These are phyloP conservation scores for Phaenicophaeus curvirostris DNA, from an alignment of 2,797 vertebrate species.

Conservation along the genomic window DNA sequence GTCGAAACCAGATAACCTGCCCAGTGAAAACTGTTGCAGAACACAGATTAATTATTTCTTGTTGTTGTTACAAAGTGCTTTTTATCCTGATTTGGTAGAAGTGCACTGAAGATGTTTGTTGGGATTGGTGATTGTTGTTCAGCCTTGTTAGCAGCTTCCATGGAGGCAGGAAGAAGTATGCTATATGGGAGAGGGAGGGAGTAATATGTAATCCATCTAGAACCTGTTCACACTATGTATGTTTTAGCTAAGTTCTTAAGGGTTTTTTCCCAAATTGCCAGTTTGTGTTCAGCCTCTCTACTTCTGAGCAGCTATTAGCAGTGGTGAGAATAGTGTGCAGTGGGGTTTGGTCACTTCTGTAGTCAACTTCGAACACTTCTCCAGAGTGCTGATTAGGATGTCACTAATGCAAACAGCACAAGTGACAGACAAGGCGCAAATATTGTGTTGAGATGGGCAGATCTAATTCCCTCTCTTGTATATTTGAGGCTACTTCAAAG, in stretches of 20 bases:
- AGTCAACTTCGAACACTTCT: not conserved
- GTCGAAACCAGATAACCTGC: not conserved
- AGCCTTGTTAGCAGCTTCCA: not conserved
- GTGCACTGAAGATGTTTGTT: not conserved
- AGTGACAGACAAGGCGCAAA: not conserved
- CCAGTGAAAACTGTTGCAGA: not conserved
- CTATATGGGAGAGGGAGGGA: not conserved
- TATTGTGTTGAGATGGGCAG: not conserved
- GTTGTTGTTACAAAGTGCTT: not conserved
- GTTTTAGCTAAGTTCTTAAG: not conserved
- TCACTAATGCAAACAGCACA: not conserved
- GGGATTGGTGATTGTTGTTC: not conserved
- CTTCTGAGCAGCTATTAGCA: not conserved
- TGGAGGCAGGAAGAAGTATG: not conserved
- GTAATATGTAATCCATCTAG: not conserved
- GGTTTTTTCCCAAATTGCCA: not conserved
- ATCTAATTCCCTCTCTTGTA: not conserved
- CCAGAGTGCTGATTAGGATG: not conserved
- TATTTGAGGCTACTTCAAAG: not conserved
- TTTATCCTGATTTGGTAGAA: not conserved
- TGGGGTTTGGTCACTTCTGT: accelerated
- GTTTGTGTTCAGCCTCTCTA: not conserved
- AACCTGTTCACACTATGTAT: not conserved
- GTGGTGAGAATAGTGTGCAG: not conserved
- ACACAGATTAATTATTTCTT: not conserved